Evolutionary conservation across 2,113 vertebrate genomes (phyloP), one percentile per base, ranked within the genome.

Genomic region (Oryzias celebensis): DNA sequence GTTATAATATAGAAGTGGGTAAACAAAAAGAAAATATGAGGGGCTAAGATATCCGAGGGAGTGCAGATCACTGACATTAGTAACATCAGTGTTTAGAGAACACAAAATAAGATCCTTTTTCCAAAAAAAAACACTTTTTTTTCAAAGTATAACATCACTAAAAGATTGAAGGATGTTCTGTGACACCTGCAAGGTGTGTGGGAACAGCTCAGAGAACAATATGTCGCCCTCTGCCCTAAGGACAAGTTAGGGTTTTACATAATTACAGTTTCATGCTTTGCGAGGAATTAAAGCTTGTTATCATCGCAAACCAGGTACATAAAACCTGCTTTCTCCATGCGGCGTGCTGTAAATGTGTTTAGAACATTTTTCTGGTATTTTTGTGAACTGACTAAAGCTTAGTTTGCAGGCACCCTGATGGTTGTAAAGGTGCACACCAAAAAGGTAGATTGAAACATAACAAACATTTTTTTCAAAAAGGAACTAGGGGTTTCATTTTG

Each of bases 21-120:
- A 59, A 68, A 72, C 63, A 73, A 48, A 62, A 61, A 52, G 23
- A 14, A 43, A 31, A 20, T 4, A 47, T 7, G 57, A 71, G 49
- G 22, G 76, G 58, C 50, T 15, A 50, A 63, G 64, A 63, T 52
- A 67, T 68, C 52, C 71, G 75, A 74, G 59, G 28, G 51, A 68
- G 61, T 58, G 59, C 71, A 68, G 75, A 65, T 78, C 65, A 71
- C 20, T 20, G 20, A 68, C 78, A 56, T 73, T 65, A 75, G 20
- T 61, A 71, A 65, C 74, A 66, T 68, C 62, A 71, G 68, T 68
- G 54, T 59, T 77, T n/a, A 42, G 47, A 69, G 64, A 61, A 49
- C 22, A 61, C 66, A 48, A 75, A 77, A 85, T 63, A 42, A 78
- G 73, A 58, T 60, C 58, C 73, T 85, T 81, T 83, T 83, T 65